Conservation (phyloP, 2,113 vertebrate species). For the Rallus limicola region DNA sequence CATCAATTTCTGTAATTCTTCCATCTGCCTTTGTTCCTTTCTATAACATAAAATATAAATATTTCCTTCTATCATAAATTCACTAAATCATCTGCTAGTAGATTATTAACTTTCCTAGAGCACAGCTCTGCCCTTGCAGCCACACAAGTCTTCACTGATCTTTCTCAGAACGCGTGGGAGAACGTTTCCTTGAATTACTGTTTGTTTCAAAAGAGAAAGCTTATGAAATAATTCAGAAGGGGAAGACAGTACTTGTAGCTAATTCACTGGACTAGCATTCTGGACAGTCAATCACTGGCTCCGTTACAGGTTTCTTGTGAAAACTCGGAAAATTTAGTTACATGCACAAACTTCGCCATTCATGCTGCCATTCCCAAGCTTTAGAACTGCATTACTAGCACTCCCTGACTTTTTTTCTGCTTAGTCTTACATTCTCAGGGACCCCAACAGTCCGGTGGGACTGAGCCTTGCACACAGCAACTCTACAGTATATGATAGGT, state of each 20-base stretch:
- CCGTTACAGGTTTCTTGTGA: not conserved
- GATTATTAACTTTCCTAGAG: not conserved
- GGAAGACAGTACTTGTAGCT: not conserved
- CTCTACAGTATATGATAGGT: not conserved
- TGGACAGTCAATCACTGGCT: not conserved
- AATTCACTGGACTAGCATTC: not conserved
- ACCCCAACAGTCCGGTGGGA: not conserved
- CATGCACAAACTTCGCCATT: not conserved
- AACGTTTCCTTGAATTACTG: conserved; percentile 7
- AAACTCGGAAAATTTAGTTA: not conserved
- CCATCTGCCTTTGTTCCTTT: not conserved
- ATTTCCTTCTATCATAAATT: not conserved
- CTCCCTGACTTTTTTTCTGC: not conserved
- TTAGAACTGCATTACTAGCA: not conserved
- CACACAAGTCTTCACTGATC: not conserved
- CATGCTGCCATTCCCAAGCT: not conserved
- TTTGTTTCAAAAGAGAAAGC: conserved; percentile 10
- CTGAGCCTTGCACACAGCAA: not conserved
- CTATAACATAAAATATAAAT: not conserved
- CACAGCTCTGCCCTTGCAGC: not conserved
- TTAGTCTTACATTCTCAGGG: not conserved
- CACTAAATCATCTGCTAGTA: not conserved
- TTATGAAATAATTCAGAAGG: not conserved
- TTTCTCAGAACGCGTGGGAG: not conserved
- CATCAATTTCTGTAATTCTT: not conserved